Percentiles rank a stretch among this genome's conserved stretches.
Evolutionary conservation across 1,140 invertebrate genomes (phyloP).

Genomic region (Hydropsyche tenuis): DNA sequence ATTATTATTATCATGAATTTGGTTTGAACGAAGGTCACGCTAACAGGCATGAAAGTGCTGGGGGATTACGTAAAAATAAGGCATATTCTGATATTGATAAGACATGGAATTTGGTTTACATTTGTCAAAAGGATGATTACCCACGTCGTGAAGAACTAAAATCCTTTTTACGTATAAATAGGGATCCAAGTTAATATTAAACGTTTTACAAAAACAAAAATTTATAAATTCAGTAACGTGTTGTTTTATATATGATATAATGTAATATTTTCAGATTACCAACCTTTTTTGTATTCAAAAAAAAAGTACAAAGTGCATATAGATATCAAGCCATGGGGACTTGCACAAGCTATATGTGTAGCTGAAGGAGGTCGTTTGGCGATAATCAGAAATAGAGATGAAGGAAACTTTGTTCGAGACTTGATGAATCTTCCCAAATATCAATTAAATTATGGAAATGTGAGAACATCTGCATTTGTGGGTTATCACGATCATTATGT

Average conservation of each 20-base stretch:
- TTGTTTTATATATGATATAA: too few relatives aligned
- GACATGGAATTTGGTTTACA: neutral
- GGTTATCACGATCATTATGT: neutral
- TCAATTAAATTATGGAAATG: neutral
- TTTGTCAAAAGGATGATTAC: neutral
- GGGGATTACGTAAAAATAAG: too few relatives aligned
- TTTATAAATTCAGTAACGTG: too few relatives aligned
- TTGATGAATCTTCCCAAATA: neutral
- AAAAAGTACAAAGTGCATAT: constrained; percentile 9
- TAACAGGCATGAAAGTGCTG: too few relatives aligned
- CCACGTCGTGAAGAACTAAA: neutral
- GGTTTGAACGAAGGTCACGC: too few relatives aligned
- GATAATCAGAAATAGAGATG: constrained; percentile 36
- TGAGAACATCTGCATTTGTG: neutral
- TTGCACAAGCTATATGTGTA: constrained; percentile 31
- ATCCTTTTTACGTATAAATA: neutral
- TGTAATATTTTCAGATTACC: too few relatives aligned
- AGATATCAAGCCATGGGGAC: constrained; percentile 20
- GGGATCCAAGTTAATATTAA: neutral
- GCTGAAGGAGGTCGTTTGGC: constrained; percentile 41
- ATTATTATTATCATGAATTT: too few relatives aligned
- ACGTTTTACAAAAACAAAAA: too few relatives aligned
- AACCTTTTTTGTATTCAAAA: neutral
- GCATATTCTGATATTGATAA: too few relatives aligned
- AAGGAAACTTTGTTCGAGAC: neutral